Evolutionary conservation across 1,140 invertebrate species (phyloP).

Genomic region (Megathymus violae): DNA sequence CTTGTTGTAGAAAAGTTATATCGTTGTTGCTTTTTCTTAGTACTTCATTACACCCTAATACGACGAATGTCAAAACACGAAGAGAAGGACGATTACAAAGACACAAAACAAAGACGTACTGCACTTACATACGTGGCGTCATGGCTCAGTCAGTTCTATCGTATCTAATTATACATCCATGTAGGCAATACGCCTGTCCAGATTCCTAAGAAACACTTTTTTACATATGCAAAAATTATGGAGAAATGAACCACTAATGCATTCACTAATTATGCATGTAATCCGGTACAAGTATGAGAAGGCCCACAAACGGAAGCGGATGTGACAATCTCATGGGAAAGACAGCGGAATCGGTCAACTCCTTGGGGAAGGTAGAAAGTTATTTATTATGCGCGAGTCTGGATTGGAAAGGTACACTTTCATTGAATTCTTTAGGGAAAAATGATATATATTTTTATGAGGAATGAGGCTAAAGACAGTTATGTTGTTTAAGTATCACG

Average conservation of each 20-base stretch:
- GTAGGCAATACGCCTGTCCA: background rate
- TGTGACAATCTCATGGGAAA: slow-evolving; percentile 5
- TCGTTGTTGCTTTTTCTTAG: too few species aligned
- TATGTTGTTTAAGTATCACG: background rate
- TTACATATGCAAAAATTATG: slow-evolving; percentile 31
- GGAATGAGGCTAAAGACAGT: background rate
- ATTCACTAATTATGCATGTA: slow-evolving; percentile 29
- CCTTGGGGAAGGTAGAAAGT: slow-evolving; percentile 17
- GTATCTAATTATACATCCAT: too few species aligned
- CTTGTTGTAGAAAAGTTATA: too few species aligned
- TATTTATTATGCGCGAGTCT: slow-evolving; percentile 22
- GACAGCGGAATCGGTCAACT: background rate
- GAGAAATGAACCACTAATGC: slow-evolving; percentile 23
- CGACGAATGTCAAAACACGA: too few species aligned
- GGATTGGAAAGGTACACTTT: slow-evolving; percentile 16
- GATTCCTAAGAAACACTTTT: slow-evolving; percentile 10
- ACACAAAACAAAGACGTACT: too few species aligned
- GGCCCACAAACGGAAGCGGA: slow-evolving; percentile 14
- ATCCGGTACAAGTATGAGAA: background rate
- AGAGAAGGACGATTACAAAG: too few species aligned
- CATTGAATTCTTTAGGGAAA: slow-evolving; percentile 7
- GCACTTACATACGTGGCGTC: too few species aligned
- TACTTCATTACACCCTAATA: too few species aligned
- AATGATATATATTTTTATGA: background rate
- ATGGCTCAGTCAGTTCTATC: too few species aligned